A percentile compares a stretch with the other conserved stretches of the same genome.
Conservation (phyloP, 2,113 vertebrate genomes). For the Puntigrus tetrazona region DNA sequence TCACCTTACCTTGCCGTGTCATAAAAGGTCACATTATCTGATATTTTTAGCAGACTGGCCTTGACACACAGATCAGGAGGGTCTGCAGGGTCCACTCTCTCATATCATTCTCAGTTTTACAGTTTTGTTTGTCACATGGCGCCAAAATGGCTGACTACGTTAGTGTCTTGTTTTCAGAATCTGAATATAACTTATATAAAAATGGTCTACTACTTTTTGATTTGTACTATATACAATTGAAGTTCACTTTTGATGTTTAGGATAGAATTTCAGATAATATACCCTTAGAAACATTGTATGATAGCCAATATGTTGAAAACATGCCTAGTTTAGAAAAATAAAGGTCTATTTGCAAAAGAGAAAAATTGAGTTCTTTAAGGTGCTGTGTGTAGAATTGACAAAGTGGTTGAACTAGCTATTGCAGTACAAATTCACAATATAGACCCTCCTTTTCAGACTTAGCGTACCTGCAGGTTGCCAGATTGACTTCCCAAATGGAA, state of each 20-base stretch:
- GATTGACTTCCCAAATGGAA: no score
- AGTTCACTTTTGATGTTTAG: not conserved
- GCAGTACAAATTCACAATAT: no score
- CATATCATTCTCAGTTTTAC: not conserved
- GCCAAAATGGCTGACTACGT: not conserved
- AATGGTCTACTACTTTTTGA: no score
- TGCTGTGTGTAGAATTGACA: no score
- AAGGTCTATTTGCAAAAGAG: not conserved
- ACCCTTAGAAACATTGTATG: no score
- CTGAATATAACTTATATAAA: no score
- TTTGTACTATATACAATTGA: not conserved
- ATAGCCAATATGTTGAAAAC: no score
- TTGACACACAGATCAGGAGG: not conserved
- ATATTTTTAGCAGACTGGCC: not conserved
- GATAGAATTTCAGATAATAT: not conserved
- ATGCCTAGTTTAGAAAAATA: no score
- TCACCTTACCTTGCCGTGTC: not conserved
- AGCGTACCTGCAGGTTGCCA: no score
- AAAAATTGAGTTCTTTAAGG: not conserved
- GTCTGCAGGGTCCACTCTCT: not conserved
- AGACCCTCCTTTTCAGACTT: no score
- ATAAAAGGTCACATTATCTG: not conserved
- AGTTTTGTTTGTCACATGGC: not conserved
- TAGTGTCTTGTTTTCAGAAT: no score
- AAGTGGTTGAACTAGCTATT: no score